Evolutionary conservation across 2,113 vertebrate species (phyloP), one percentile per base, ranked within the genome.

Genomic region (Hemichromis elongatus): DNA sequence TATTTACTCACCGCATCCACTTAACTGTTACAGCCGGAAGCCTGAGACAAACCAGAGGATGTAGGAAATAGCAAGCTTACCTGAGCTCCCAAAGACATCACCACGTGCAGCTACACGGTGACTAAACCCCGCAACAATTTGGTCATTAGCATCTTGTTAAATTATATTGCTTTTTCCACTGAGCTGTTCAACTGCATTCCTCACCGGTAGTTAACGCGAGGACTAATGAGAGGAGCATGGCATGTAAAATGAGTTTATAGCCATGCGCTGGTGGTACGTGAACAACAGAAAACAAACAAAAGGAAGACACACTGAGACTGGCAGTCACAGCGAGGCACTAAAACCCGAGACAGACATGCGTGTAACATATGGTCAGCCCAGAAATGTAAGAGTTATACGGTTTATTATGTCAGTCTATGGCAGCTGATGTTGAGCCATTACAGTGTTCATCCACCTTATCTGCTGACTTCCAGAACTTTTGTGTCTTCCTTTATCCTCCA

Each of bases 121-220:
- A 96, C 93, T 88, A 84, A 86, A 93, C 92, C 59, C 89, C 90
- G 78, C 90, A 95, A 91, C 94, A 89, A 95, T 94, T 28, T 81
- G 56, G 57, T 90, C 93, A 95, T 95, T 96, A 90, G 88, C 90
- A 66, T 93, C 95, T 95, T 94, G 92, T 96, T 95, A 96, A 96
- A 92, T 95, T 96, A 95, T 96, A 96, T 83, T 88, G 93, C 87
- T 96, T 96, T 96, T 96, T 96, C 96, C 96, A 96, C 92, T 93
- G 93, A 92, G 92, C 90, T 84, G 90, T 94, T 94, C 92, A 91
- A 83, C 90, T 81, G 80, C 95, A 96, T 96, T 96, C 95, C 95
- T 92, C 66, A 11, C 92, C 86, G 93, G 94, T 95, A 93, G 94
- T 95, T 96, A 95, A 93, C 93, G 82, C 88, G 19, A 45, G 16